These are phyloP conservation scores for Drosophila melanocephala DNA, from an alignment of 2,888 invertebrate genomes.

Conservation along the genomic window DNA sequence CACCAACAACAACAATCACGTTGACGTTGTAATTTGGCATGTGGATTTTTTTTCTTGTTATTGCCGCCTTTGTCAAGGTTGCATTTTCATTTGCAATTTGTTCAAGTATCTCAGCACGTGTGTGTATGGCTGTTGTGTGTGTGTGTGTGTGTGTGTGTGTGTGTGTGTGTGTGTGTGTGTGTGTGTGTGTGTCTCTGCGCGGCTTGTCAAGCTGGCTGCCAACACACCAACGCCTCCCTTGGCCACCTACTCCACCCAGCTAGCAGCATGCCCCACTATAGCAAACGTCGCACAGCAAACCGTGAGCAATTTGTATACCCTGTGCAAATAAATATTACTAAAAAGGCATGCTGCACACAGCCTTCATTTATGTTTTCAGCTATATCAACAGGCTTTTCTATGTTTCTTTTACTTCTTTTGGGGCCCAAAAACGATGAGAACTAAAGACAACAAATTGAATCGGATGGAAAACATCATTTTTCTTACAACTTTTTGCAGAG, in stretches of 20 bases:
- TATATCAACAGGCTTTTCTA: not conserved
- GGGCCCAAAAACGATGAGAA: too few relatives aligned
- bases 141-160: conserved; percentile 1
- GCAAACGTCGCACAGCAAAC: conserved; percentile 46
- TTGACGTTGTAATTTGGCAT: conserved; percentile 71
- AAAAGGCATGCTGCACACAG: not conserved
- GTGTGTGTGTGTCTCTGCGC: conserved; percentile 6
- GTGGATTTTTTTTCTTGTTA: conserved; percentile 37
- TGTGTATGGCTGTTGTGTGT: conserved; percentile 11
- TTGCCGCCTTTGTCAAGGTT: conserved; percentile 71
- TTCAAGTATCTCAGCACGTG: conserved; percentile 28
- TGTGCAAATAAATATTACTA: not conserved
- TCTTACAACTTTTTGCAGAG: not conserved
- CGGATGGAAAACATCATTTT: not conserved
- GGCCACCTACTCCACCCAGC: conserved; percentile 22
- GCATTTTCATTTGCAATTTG: conserved; percentile 67
- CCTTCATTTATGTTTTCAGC: not conserved
- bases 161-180: conserved; percentile 9
- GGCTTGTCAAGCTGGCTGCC: conserved; percentile 42
- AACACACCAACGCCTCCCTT: conserved; percentile 49
- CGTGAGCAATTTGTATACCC: conserved; percentile 51
- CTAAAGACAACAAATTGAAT: too few relatives aligned
- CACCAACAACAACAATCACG: conserved; percentile 28
- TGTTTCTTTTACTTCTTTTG: too few relatives aligned
- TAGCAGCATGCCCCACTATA: conserved; percentile 1